Conservation (phyloP, 2,113 vertebrate genomes). For the Semnopithecus entellus region DNA sequence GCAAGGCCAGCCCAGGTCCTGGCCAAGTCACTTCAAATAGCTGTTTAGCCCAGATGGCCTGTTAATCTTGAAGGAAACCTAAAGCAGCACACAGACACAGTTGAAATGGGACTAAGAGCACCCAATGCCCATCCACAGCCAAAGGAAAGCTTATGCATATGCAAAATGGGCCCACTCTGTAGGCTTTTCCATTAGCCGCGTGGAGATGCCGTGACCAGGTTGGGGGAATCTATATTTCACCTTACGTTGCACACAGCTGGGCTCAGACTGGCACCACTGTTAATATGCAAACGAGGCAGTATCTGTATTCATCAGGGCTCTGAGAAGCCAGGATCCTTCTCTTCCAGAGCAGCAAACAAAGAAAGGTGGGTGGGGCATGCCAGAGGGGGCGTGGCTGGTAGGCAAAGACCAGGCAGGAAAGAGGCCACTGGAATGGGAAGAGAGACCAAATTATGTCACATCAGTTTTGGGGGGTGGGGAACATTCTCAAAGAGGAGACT, state of each 20-base stretch:
- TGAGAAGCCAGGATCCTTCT: constrained; percentile 90
- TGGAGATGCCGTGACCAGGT: constrained; percentile 83
- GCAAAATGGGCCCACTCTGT: constrained; percentile 48
- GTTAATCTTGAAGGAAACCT: background rate
- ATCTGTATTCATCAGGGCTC: constrained; percentile 91
- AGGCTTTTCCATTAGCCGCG: constrained; percentile 79
- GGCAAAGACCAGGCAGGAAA: background rate
- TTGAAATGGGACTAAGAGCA: accelerated
- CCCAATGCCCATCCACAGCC: background rate
- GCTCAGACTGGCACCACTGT: constrained; percentile 84
- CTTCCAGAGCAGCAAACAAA: constrained; percentile 88
- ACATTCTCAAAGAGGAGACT: background rate
- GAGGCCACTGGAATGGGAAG: accelerated
- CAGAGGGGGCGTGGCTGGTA: background rate
- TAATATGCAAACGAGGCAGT: constrained; percentile 85
- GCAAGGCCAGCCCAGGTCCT: background rate
- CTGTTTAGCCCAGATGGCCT: background rate
- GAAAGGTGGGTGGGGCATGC: constrained; percentile 82
- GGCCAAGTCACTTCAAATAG: background rate
- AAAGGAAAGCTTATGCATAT: constrained; percentile 81
- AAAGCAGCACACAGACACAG: constrained; percentile 50
- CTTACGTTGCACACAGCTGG: constrained; percentile 87
- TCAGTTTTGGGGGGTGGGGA: background rate
- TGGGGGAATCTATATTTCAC: constrained; percentile 84
- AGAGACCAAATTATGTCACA: background rate